These are phyloP conservation scores for Thaumetopoea pityocampa DNA, from an alignment of 1,140 invertebrate species.

Conservation along the genomic window DNA sequence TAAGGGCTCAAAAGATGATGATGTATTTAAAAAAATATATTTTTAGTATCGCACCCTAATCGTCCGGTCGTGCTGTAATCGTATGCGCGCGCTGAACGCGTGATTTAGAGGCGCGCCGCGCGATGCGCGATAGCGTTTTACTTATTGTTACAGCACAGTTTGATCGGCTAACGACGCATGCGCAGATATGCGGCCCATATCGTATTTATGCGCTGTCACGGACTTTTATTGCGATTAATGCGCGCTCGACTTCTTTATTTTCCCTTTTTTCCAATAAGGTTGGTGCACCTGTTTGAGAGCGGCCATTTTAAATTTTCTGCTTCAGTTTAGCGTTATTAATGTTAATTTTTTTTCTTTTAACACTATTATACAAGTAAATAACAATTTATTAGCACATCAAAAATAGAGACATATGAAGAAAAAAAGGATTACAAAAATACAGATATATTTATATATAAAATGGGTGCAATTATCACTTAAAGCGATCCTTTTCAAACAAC, in stretches of 20 bases:
- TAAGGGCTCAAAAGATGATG: no score
- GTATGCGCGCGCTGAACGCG: constrained; percentile 26
- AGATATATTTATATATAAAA: no score
- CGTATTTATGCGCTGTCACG: constrained; percentile 56
- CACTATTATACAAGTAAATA: neutral
- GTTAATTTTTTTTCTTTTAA: neutral
- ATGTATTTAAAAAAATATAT: no score
- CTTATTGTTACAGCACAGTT: constrained; percentile 51
- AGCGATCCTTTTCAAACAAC: no score
- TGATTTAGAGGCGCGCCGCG: constrained; percentile 47
- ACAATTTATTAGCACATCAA: constrained; percentile 2
- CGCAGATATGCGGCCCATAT: constrained; percentile 41
- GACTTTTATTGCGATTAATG: constrained; percentile 62
- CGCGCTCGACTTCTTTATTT: constrained; percentile 32
- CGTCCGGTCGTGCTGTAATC: constrained; percentile 9
- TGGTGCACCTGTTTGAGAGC: constrained; percentile 21
- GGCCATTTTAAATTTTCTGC: neutral
- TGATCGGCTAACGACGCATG: constrained; percentile 43
- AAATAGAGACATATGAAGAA: no score
- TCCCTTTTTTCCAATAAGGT: constrained; percentile 28
- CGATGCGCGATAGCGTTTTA: constrained; percentile 57
- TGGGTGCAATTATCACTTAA: no score
- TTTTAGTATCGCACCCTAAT: no score
- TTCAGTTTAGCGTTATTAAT: no score
- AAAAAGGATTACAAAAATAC: no score